phyloP scores from a whole-genome alignment of 1,140 invertebrate genomes.

The Chironomus striatipennis region DNA sequence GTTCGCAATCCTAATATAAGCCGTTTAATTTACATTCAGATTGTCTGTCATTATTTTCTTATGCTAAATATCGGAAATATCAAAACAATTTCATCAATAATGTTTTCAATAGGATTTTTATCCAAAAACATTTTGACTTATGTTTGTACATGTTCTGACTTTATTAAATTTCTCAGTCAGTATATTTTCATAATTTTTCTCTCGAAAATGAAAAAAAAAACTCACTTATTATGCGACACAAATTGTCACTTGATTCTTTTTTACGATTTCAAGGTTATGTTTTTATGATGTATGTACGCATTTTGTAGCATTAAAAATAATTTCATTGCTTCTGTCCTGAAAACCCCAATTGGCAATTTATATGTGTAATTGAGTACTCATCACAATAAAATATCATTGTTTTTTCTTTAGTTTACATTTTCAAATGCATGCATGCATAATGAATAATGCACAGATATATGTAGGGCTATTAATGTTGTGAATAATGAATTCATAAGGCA shows the following conservation, averaged over 20 bases:
- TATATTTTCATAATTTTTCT: no score
- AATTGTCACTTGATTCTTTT: neutral
- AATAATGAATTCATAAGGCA: neutral
- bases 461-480: neutral
- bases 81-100: no score
- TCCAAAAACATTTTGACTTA: neutral
- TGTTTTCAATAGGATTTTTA: neutral
- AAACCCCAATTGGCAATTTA: constrained; percentile 11
- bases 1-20: no score
- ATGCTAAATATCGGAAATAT: no score
- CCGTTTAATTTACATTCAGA: no score
- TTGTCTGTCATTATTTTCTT: no score
- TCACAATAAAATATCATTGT: neutral
- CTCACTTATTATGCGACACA: neutral
- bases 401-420: no score
- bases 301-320: no score
- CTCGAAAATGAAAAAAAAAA: neutral
- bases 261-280: constrained; percentile 1
- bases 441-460: neutral
- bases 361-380: neutral
- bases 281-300: neutral
- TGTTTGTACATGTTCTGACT: neutral
- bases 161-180: neutral
- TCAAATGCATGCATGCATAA: neutral
- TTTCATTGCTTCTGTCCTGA: neutral